phyloP scores from a whole-genome alignment of 2,113 vertebrate species.

The Lophotis ruficrista region DNA sequence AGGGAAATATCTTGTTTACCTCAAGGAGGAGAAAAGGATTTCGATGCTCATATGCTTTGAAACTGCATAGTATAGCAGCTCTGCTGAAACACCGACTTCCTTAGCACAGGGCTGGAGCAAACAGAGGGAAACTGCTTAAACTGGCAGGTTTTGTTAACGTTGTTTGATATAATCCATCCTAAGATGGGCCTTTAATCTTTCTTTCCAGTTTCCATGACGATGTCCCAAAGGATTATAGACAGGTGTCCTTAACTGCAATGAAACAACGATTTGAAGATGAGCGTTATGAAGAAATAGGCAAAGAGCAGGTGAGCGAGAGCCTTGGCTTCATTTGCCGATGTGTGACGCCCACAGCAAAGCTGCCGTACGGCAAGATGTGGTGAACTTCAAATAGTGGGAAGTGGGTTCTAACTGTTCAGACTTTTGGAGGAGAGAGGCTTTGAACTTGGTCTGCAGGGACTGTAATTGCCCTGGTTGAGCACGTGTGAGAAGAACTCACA shows the following conservation, averaged over 20 bases:
- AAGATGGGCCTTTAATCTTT: background rate
- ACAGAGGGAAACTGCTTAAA: background rate
- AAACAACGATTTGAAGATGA: slow-evolving; percentile 95
- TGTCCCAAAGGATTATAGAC: slow-evolving; percentile 91
- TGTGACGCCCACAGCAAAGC: background rate
- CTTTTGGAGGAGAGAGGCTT: background rate
- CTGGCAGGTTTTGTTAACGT: background rate
- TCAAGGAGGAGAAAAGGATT: background rate
- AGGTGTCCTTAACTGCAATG: slow-evolving; percentile 91
- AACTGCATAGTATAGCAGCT: background rate
- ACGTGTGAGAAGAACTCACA: background rate
- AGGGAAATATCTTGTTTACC: background rate
- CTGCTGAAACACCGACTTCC: background rate
- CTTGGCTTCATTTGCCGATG: background rate
- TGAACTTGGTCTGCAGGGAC: background rate
- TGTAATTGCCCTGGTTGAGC: background rate
- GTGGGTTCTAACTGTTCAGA: background rate
- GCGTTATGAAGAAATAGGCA: slow-evolving; percentile 86
- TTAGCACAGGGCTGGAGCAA: background rate
- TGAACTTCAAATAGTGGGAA: background rate
- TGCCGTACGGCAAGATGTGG: background rate
- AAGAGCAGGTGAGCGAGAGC: slow-evolving; percentile 80
- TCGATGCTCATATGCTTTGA: background rate
- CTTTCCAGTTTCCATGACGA: slow-evolving; percentile 87
- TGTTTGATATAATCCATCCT: background rate